These are phyloP conservation scores for Austrolebias charrua DNA, from an alignment of 2,797 vertebrate species.

Conservation along the genomic window DNA sequence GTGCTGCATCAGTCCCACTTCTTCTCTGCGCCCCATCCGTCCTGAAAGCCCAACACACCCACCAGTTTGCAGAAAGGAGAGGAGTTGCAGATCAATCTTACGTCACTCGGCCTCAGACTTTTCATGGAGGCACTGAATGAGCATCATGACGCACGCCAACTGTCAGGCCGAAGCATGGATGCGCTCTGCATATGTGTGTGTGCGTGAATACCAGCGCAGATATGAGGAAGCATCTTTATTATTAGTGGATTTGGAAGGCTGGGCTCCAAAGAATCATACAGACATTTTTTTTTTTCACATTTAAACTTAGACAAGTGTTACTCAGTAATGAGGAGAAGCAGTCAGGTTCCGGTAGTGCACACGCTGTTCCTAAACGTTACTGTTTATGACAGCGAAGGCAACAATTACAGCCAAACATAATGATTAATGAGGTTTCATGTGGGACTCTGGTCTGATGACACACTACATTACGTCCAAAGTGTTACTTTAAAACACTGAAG, in stretches of 20 bases:
- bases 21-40: slow-evolving; percentile 40
- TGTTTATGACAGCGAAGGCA: slow-evolving; percentile 14
- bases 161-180: slow-evolving; percentile 48
- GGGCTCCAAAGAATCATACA: background rate
- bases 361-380: slow-evolving; percentile 32
- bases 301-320: slow-evolving; percentile 19
- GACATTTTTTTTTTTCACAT: background rate
- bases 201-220: slow-evolving; percentile 22
- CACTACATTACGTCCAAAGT: slow-evolving; percentile 9
- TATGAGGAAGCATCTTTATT: slow-evolving; percentile 22
- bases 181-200: slow-evolving; percentile 8
- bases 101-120: slow-evolving; percentile 76
- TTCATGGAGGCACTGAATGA: slow-evolving; percentile 70
- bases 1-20: slow-evolving; percentile 27
- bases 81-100: slow-evolving; percentile 78
- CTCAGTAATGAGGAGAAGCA: slow-evolving; percentile 50
- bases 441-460: slow-evolving; percentile 45
- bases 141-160: slow-evolving; percentile 70
- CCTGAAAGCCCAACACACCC: slow-evolving; percentile 71
- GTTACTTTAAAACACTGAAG: slow-evolving; percentile 1
- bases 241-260: slow-evolving; percentile 6
- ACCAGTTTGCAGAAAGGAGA: slow-evolving; percentile 72
- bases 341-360: slow-evolving; percentile 45
- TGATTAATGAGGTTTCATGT: slow-evolving; percentile 41
- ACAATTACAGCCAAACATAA: slow-evolving; percentile 20